Conservation (phyloP, 2,113 vertebrate species). For the Osmerus eperlanus region DNA sequence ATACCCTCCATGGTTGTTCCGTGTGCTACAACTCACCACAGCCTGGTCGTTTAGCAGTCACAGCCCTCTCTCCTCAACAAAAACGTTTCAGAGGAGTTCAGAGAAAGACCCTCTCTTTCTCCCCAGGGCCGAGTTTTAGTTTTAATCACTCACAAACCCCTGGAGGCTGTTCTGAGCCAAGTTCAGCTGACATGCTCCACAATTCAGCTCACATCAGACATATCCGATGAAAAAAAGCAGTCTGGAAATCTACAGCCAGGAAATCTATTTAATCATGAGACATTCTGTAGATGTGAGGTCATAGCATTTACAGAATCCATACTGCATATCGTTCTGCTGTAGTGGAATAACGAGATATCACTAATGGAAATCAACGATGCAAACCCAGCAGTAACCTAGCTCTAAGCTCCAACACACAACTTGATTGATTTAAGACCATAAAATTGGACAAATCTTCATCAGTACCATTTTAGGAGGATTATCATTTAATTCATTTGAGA, state of each 20-base stretch:
- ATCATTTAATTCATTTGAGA: not conserved
- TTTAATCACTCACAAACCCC: constrained; percentile 27
- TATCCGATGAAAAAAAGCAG: constrained; percentile 8
- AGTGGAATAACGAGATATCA: too few relatives aligned
- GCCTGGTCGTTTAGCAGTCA: not conserved
- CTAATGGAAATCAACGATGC: too few relatives aligned
- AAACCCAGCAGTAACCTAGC: too few relatives aligned
- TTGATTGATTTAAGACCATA: not conserved
- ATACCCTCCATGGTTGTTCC: not conserved
- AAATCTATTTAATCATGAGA: constrained; percentile 3
- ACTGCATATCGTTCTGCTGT: too few relatives aligned
- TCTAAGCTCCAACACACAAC: not conserved
- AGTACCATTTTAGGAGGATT: not conserved
- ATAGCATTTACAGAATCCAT: not conserved
- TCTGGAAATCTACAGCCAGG: constrained; percentile 17
- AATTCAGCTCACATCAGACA: constrained; percentile 19
- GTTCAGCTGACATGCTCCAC: constrained; percentile 27
- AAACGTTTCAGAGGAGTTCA: not conserved
- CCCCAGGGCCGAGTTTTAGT: constrained; percentile 1
- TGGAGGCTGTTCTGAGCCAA: constrained; percentile 8
- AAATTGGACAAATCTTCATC: not conserved
- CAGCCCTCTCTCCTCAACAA: not conserved
- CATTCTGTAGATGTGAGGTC: not conserved
- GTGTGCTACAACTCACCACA: not conserved
- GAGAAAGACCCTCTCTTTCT: not conserved